Base-by-base conservation (phyloP, 2,888 invertebrate genomes). In the Zeuzera pyrina region DNA sequence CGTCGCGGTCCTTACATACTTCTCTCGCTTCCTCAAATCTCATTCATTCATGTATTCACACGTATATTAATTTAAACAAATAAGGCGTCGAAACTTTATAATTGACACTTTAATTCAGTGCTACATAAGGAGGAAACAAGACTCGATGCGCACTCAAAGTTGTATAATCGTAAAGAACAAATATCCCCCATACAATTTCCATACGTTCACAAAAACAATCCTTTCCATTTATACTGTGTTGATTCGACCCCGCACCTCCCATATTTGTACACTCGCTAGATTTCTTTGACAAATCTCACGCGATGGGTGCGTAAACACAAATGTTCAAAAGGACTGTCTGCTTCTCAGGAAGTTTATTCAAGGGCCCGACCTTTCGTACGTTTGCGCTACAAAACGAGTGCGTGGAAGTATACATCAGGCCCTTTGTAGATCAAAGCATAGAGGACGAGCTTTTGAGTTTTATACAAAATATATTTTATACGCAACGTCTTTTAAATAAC, bases 261-360 rank as follows among this genome's bases (percentile, higher is more conserved):
- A 47, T 63, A 48, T 62, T 66, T 66, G 59, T 42, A 38, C 41
- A 44, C 45, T 39, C 49, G 41, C 42, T 47, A 53, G 50, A 55
- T 53, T 60, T 67, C 71, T 69, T 71, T 71, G 68, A 67, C 60
- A 66, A 66, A 63, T 68, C 62, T 58, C 47, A 47, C 55, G 50
- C 58, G 57, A 64, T 53, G 49, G 47, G 43, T 59, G 48, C 42
- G 60, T 51, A 65, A 70, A 69, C 47, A 63, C 42, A 39, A 14
- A 15, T 15, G 38, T 40, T 54, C 49, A 48, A 53, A 60, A 60
- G 60, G 52, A 52, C 39, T n/a, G n/a, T n/a, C n/a, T n/a, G 21
- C 15, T 36, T 44, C 31, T 29, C 31, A 41, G 38, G 39, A 51
- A 58, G 51, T 58, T 60, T 57, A 50, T 47, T 58, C 48, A 53